These are phyloP conservation scores for Australoheros scitulus DNA, from an alignment of 2,113 vertebrate genomes.

Conservation along the genomic window DNA sequence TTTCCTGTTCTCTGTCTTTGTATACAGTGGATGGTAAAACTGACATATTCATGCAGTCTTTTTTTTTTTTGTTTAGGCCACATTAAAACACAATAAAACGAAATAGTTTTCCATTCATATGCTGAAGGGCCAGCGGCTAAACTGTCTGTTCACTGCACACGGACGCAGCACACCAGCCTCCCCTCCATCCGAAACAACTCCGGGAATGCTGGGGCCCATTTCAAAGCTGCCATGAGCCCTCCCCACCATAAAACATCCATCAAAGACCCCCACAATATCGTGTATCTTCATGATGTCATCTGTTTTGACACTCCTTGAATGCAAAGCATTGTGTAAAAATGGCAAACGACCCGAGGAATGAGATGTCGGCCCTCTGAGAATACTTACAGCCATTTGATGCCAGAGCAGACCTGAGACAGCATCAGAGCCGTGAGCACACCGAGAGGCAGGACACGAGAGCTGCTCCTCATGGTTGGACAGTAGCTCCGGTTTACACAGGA, in stretches of 20 bases:
- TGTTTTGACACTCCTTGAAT: conserved; percentile 2
- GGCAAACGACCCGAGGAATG: neutral
- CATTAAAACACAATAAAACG: conserved; percentile 13
- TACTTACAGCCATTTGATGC: conserved; percentile 99
- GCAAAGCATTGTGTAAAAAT: neutral
- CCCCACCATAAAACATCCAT: conserved; percentile 1
- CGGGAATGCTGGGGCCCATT: conserved; percentile 42
- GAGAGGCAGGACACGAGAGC: conserved; percentile 78
- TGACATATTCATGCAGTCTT: neutral
- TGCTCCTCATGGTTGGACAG: conserved; percentile 77
- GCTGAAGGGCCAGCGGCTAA: conserved; percentile 8
- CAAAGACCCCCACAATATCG: neutral
- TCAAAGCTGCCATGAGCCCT: conserved; percentile 42
- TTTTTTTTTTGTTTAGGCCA: neutral
- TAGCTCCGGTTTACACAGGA: conserved; percentile 50
- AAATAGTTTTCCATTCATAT: conserved; percentile 11
- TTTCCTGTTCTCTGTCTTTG: conserved; percentile 11
- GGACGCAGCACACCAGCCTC: conserved; percentile 8
- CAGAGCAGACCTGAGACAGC: conserved; percentile 87
- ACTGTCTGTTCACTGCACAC: conserved; percentile 31
- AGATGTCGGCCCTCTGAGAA: conserved; percentile 3
- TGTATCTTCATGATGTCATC: conserved; percentile 5
- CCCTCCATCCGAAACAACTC: conserved; percentile 21
- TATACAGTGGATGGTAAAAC: no score
- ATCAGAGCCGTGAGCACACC: conserved; percentile 86